A percentile compares a stretch with the other conserved stretches of the same genome.
These are phyloP conservation scores for Axinella damicornis DNA, from an alignment of 37 sponge, comb jelly and placozoan genomes.

Conservation along the genomic window DNA sequence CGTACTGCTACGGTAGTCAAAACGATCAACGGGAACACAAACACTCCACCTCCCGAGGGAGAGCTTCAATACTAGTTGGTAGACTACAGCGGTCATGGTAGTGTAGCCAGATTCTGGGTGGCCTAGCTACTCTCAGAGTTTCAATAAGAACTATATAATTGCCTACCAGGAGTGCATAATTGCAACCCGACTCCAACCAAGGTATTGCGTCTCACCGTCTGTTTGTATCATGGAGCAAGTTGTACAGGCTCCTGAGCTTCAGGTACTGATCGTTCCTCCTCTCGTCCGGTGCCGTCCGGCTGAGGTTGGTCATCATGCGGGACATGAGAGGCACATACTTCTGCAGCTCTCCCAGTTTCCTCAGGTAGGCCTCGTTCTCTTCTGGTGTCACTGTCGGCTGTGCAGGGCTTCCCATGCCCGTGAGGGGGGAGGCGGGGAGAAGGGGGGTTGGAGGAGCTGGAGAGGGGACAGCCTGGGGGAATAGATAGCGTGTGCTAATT, in stretches of 20 bases:
- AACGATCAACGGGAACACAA: too few relatives aligned
- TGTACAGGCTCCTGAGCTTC: constrained; percentile 54
- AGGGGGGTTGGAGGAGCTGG: constrained; percentile 63
- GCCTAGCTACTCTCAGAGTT: too few relatives aligned
- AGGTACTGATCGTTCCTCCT: constrained; percentile 36
- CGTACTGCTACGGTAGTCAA: too few relatives aligned
- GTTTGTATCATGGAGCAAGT: constrained; percentile 24
- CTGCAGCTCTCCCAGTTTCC: constrained; percentile 64
- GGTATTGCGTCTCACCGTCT: constrained; percentile 2
- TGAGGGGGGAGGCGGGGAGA: constrained; percentile 53
- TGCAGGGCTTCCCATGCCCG: constrained; percentile 29
- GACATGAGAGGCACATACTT: constrained; percentile 49
- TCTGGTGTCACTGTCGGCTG: constrained; percentile 61
- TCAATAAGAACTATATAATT: not conserved
- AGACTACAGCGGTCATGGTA: too few relatives aligned
- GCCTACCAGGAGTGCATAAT: not conserved
- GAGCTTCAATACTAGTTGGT: too few relatives aligned
- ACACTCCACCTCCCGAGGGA: too few relatives aligned
- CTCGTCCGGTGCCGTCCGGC: not conserved
- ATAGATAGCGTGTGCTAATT: too few relatives aligned
- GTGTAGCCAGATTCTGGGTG: too few relatives aligned
- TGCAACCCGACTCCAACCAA: not conserved
- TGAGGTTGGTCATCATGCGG: constrained; percentile 38
- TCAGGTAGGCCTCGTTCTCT: constrained; percentile 59
- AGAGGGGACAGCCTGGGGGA: constrained; percentile 28